A percentile compares a stretch with the other conserved stretches of the same genome.
Conservation (phyloP, 2,113 vertebrate genomes). For the Cettia cetti region DNA sequence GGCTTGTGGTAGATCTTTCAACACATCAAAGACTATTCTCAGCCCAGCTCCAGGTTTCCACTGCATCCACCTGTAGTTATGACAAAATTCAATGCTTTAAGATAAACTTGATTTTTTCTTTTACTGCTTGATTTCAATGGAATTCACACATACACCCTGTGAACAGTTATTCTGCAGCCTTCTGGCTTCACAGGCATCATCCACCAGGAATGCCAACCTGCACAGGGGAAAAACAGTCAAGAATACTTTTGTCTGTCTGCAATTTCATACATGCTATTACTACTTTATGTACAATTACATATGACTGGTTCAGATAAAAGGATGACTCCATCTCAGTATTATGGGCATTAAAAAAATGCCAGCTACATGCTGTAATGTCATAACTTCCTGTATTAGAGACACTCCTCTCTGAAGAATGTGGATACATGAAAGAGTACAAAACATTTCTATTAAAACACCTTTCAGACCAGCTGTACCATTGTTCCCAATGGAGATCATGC, state of each 20-base stretch:
- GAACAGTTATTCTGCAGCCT: neutral
- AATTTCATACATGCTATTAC: neutral
- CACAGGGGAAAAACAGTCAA: neutral
- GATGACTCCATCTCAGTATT: neutral
- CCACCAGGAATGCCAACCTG: neutral
- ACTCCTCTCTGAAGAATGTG: slow-evolving; percentile 26
- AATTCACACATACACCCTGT: neutral
- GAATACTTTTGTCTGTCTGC: neutral
- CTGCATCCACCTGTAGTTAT: neutral
- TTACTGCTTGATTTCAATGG: neutral
- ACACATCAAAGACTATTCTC: neutral
- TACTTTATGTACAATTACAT: neutral
- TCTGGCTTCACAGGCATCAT: neutral
- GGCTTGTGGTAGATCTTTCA: neutral
- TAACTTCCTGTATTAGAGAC: neutral
- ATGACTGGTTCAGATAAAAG: neutral
- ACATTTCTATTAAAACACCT: neutral
- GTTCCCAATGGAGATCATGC: neutral
- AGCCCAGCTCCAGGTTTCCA: neutral
- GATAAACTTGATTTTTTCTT: neutral
- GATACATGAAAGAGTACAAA: neutral
- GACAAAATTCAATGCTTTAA: neutral
- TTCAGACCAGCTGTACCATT: neutral
- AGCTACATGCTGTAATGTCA: neutral
- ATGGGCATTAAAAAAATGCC: slow-evolving; percentile 17